Evolutionary conservation across 2,113 vertebrate species (phyloP).

Genomic region (Macaca nemestrina): DNA sequence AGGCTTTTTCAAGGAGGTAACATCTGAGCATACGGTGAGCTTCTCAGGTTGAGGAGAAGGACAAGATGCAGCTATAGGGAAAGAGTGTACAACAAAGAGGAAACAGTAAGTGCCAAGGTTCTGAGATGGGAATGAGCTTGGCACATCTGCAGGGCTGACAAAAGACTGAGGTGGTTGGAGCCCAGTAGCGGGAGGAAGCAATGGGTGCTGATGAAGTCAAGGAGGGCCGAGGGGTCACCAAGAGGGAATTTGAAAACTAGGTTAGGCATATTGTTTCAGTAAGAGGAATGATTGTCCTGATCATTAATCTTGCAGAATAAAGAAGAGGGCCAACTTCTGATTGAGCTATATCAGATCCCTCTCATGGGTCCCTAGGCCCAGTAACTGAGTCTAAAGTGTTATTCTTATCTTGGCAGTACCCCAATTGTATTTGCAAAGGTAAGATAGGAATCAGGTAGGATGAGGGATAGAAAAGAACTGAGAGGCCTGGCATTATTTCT

Average conservation of each 20-base stretch:
- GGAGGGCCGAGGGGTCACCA: background rate
- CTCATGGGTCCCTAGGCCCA: background rate
- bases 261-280: background rate
- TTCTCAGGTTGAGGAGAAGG: background rate
- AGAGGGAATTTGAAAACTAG: background rate
- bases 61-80: rapidly evolving
- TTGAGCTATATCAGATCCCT: background rate
- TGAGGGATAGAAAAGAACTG: background rate
- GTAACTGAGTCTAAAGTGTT: background rate
- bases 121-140: background rate
- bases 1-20: background rate
- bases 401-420: constrained; percentile 7
- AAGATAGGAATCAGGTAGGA: constrained; percentile 40
- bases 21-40: background rate
- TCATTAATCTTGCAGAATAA: background rate
- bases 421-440: constrained; percentile 40
- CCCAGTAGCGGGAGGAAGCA: rapidly evolving
- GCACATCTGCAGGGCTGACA: background rate
- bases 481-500: constrained; percentile 35
- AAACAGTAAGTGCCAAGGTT: too few relatives aligned
- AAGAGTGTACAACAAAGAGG: background rate
- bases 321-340: background rate
- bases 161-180: background rate
- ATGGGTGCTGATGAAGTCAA: background rate
- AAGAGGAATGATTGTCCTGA: background rate